These are phyloP conservation scores for Myiotriccus ornatus DNA, from an alignment of 2,797 vertebrate genomes.

Conservation along the genomic window DNA sequence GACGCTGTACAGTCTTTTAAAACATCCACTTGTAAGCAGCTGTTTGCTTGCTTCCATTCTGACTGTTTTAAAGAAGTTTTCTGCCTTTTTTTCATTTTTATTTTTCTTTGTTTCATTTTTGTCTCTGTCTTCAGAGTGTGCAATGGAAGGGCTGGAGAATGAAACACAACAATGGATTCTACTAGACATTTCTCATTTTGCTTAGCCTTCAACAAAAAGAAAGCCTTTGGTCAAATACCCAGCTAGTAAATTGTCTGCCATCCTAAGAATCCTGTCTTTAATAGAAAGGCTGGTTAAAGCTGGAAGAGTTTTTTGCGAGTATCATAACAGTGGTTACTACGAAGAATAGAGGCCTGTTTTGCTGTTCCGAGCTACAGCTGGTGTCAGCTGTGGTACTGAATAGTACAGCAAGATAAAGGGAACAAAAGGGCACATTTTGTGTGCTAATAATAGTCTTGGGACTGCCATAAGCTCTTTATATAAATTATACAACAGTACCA, in stretches of 20 bases:
- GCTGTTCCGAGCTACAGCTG: not conserved
- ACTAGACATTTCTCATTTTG: not conserved
- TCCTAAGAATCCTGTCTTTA: not conserved
- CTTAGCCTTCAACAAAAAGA: not conserved
- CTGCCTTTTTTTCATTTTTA: not conserved
- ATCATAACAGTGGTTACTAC: not conserved
- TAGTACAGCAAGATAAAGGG: conserved; percentile 2
- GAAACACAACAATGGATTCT: not conserved
- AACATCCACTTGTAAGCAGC: not conserved
- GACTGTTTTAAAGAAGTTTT: not conserved
- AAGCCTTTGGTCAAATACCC: not conserved
- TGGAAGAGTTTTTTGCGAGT: not conserved
- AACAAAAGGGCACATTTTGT: conserved; percentile 9
- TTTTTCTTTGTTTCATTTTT: not conserved
- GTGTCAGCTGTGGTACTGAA: conserved; percentile 4
- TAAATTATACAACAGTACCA: not conserved
- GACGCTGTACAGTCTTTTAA: not conserved
- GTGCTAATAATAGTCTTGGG: conserved; percentile 24
- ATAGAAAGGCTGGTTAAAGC: not conserved
- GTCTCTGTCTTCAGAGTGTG: not conserved
- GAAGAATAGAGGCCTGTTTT: not conserved
- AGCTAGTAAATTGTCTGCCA: not conserved
- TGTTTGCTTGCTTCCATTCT: not conserved
- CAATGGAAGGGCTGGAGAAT: rapidly evolving
- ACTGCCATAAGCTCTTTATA: not conserved